Evolutionary conservation across 1,140 invertebrate genomes (phyloP), one percentile per base, ranked within the genome.

Genomic region (Luehdorfia chinensis): DNA sequence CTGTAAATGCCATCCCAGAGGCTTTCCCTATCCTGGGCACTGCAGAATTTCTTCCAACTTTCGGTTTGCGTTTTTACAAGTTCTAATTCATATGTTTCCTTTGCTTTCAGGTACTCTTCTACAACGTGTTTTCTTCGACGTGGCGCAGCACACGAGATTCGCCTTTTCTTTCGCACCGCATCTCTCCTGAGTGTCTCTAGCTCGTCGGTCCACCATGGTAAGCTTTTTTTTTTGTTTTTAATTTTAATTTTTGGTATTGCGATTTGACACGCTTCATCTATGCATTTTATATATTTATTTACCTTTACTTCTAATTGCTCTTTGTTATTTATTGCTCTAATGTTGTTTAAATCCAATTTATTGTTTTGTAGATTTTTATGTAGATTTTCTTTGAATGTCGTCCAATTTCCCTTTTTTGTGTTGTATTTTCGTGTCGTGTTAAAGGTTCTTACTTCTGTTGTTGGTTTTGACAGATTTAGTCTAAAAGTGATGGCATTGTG

Each of bases 31-130:
- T 67, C 52, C 39, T 63, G 60, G 2, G 25, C 52, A 2, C 47
- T 14, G 25, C 58, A 68, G 19, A 68, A 68, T 5, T 64, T 53
- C 21, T 57, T 68, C 65, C 60, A 68, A 25, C 53, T 64, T 4
- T 48, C n/a, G 0, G 45, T 59, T 27, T 48, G 37, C 0, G 55
- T 52, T 2, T 54, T 30, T 12, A 8, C 9, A 2, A 33, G 33
- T 31, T 47, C 14, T 1, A 2, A 8, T 0, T 41, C 28, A 32
- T 66, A 66, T 0, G 2, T n/a, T 5, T 44, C 11, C 21, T 45
- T 61, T 0, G 50, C 33, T 18, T 50, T 2, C 4, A 33, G 6
- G 15, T 66, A 66, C 4, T 59, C 49, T 2, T 45, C 14, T 1
- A 66, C 21, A 2, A 53, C 46, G 4, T 5, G 6, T 13, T 45